These are phyloP conservation scores for Philaethria dido DNA, from an alignment of 2,888 invertebrate species.

Conservation along the genomic window DNA sequence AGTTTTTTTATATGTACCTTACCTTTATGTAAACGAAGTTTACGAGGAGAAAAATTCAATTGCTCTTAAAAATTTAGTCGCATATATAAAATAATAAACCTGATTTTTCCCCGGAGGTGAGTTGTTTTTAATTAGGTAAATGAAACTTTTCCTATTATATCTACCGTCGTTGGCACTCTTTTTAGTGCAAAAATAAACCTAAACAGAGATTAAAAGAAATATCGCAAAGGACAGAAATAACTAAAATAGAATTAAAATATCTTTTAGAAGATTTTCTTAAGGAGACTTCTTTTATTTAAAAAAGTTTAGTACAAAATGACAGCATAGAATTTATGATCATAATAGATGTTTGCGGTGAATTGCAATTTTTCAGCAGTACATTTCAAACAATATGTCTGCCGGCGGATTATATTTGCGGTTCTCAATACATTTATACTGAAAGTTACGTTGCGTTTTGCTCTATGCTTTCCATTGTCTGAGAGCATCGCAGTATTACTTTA, in stretches of 20 bases:
- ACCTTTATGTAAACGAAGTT: not conserved
- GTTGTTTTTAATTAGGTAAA: slow-evolving; percentile 80
- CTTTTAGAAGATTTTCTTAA: slow-evolving; percentile 8
- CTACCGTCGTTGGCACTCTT: slow-evolving; percentile 60
- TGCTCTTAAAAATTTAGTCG: not conserved
- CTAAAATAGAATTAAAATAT: slow-evolving; percentile 12
- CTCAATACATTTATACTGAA: slow-evolving; percentile 72
- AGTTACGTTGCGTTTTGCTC: slow-evolving; percentile 62
- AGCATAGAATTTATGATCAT: slow-evolving; percentile 22
- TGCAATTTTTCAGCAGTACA: slow-evolving; percentile 68
- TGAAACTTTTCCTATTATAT: slow-evolving; percentile 77
- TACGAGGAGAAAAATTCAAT: not conserved
- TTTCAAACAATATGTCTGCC: slow-evolving; percentile 73
- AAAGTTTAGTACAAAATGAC: slow-evolving; percentile 13
- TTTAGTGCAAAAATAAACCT: slow-evolving; percentile 63
- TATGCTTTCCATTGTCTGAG: slow-evolving; percentile 75
- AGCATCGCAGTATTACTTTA: slow-evolving; percentile 63
- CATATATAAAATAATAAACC: slow-evolving; percentile 62
- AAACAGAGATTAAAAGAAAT: slow-evolving; percentile 60
- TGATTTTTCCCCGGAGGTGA: slow-evolving; percentile 67
- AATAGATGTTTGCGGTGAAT: slow-evolving; percentile 45
- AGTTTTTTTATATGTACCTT: not conserved
- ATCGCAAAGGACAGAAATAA: slow-evolving; percentile 28
- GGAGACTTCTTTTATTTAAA: slow-evolving; percentile 2
- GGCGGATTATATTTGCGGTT: slow-evolving; percentile 61